Conservation (phyloP, 2,797 vertebrate species). For the Danio albolineatus region DNA sequence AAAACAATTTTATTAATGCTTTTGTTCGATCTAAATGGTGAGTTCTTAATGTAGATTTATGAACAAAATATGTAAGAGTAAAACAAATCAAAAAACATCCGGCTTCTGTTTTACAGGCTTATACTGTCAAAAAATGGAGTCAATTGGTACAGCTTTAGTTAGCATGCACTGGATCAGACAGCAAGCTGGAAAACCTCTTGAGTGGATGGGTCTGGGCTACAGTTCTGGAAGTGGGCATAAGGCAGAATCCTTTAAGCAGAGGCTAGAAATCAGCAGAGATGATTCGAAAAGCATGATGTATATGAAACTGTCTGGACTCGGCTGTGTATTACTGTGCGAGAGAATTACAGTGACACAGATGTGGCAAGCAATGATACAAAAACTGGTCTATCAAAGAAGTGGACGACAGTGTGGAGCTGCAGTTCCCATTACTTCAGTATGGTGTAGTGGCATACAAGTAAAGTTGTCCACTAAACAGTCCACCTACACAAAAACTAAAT, state of each 20-base stretch:
- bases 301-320: no score
- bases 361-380: not conserved
- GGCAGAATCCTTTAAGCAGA: no score
- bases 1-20: not conserved
- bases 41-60: not conserved
- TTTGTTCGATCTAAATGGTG: conserved; percentile 14
- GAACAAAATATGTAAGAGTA: not conserved
- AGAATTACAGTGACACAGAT: no score
- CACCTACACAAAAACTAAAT: no score
- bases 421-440: conserved; percentile 4
- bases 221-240: not conserved
- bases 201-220: not conserved
- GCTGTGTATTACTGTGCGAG: no score
- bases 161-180: not conserved
- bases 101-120: no score
- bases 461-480: not conserved
- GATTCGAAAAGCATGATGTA: no score
- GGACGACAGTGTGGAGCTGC: not conserved
- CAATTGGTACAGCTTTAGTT: no score
- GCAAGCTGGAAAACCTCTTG: conserved; percentile 32
- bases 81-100: no score
- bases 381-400: not conserved
- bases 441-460: not conserved
- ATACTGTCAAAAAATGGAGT: no score
- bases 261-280: no score